Percentiles rank a stretch among this genome's conserved stretches.
Evolutionary conservation across 2,888 invertebrate species (phyloP).

Genomic region (Caenorhabditis sp.): DNA sequence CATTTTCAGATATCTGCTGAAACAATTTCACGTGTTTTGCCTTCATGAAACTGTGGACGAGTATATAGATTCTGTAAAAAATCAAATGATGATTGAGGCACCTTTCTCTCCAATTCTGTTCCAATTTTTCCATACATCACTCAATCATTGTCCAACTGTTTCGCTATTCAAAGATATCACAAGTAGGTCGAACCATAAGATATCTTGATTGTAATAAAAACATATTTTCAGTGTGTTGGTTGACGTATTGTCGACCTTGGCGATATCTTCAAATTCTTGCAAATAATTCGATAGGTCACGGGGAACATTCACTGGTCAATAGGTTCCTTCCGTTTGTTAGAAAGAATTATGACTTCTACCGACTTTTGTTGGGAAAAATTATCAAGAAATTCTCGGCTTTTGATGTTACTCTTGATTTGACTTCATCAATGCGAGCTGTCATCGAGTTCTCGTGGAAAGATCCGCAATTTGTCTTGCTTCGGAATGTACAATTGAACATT

Average conservation of each 20-base stretch:
- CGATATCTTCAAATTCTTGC: slow-evolving; percentile 27
- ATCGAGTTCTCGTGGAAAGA: slow-evolving; percentile 51
- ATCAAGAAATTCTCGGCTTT: slow-evolving; percentile 44
- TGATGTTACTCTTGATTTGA: slow-evolving; percentile 30
- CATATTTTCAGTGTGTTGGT: slow-evolving; percentile 37
- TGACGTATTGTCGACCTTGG: slow-evolving; percentile 50
- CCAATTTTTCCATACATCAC: slow-evolving; percentile 41
- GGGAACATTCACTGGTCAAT: neutral
- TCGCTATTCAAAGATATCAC: slow-evolving; percentile 39
- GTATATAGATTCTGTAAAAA: slow-evolving; percentile 42
- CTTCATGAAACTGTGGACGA: slow-evolving; percentile 38
- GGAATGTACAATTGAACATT: slow-evolving; percentile 24
- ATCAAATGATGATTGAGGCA: slow-evolving; percentile 35
- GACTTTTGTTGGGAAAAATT: slow-evolving; percentile 53
- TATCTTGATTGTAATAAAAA: slow-evolving; percentile 1
- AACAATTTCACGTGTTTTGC: slow-evolving; percentile 56
- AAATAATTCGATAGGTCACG: neutral
- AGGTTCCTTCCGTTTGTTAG: slow-evolving; percentile 32
- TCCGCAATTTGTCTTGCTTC: slow-evolving; percentile 28
- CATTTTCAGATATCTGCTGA: slow-evolving; percentile 40
- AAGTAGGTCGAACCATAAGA: slow-evolving; percentile 19
- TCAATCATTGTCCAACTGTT: slow-evolving; percentile 50
- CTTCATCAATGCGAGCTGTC: slow-evolving; percentile 20
- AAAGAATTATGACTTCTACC: slow-evolving; percentile 47
- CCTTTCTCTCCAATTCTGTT: slow-evolving; percentile 44